phyloP scores from a whole-genome alignment of 1,140 invertebrate species.

The Odontomachus brunneus region DNA sequence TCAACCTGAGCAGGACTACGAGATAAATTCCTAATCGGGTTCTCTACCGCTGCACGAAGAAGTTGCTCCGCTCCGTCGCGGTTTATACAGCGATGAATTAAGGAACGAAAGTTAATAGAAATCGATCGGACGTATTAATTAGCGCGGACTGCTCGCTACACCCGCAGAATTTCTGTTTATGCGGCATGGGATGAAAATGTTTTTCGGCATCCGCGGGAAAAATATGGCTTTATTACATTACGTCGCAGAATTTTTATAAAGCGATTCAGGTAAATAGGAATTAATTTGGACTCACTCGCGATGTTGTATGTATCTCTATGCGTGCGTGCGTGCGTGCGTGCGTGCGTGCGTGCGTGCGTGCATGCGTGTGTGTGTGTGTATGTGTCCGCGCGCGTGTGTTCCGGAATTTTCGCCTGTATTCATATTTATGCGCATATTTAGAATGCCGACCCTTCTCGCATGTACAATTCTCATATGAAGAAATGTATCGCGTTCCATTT shows the following conservation, averaged over 20 bases:
- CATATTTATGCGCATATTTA: conserved; percentile 60
- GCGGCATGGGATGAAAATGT: not conserved
- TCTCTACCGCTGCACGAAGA: too few species aligned
- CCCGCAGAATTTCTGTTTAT: not conserved
- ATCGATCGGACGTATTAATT: too few species aligned
- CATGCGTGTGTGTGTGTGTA: too few species aligned
- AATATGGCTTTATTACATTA: conserved; percentile 28
- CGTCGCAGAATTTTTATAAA: conserved; percentile 44
- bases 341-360: too few species aligned
- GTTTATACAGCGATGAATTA: too few species aligned
- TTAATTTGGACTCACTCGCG: conserved; percentile 42
- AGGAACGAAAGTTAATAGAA: too few species aligned
- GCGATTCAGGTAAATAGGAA: conserved; percentile 49
- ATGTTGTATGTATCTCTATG: too few species aligned
- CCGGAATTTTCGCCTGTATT: conserved; percentile 44
- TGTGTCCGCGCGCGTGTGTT: too few species aligned
- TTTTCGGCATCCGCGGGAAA: not conserved
- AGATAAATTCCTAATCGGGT: too few species aligned
- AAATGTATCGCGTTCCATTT: conserved; percentile 51
- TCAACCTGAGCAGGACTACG: too few species aligned
- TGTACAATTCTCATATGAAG: conserved; percentile 38
- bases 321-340: too few species aligned
- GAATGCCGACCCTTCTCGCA: conserved; percentile 41
- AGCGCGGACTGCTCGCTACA: not conserved
- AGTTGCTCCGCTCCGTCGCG: too few species aligned